phyloP scores from a whole-genome alignment of 2,113 vertebrate species.

The Pica pica region DNA sequence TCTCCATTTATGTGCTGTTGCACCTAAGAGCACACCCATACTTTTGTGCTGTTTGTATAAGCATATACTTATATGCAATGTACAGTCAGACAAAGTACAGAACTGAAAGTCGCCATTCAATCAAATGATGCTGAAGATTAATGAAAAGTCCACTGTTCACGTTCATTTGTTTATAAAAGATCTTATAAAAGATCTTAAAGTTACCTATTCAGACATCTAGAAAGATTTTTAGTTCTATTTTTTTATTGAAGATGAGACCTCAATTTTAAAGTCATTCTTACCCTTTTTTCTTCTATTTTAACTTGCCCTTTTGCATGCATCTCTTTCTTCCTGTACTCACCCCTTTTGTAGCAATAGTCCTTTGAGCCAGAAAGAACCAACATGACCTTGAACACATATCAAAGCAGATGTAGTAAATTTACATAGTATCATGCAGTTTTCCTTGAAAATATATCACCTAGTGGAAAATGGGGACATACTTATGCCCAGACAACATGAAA shows the following conservation, averaged over 20 bases:
- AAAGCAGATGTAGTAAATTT: slow-evolving; percentile 14
- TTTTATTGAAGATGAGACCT: neutral
- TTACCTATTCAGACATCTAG: neutral
- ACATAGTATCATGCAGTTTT: slow-evolving; percentile 26
- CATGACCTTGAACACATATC: slow-evolving; percentile 34
- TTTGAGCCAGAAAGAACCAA: neutral
- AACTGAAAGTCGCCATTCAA: neutral
- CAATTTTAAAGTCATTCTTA: neutral
- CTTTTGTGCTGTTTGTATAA: neutral
- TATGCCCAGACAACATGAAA: neutral
- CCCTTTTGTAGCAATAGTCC: neutral
- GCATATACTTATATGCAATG: accelerated
- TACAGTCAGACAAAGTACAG: neutral
- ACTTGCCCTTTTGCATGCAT: neutral
- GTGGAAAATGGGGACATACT: neutral
- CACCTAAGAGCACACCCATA: neutral
- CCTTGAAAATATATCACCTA: slow-evolving; percentile 35
- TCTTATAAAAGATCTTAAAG: neutral
- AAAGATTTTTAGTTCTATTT: neutral
- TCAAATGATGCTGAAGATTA: neutral
- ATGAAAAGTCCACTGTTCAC: neutral
- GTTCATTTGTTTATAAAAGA: neutral
- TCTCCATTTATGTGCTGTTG: neutral
- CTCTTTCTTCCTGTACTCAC: neutral
- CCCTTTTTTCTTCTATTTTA: neutral